These are phyloP conservation scores for Drosophila lacteicornis DNA, from an alignment of 1,140 invertebrate species.

Conservation along the genomic window DNA sequence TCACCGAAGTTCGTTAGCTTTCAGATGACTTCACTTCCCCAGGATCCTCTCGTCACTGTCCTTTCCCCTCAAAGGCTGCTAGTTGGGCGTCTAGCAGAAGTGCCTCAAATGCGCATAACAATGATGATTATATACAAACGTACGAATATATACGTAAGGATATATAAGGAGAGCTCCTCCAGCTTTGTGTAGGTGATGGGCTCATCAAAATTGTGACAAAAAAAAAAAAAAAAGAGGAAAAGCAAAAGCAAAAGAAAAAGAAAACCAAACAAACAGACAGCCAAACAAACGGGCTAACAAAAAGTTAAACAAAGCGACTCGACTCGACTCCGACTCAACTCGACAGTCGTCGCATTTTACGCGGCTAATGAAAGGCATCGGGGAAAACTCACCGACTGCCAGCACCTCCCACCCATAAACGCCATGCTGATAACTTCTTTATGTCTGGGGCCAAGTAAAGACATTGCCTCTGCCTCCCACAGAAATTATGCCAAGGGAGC, in stretches of 20 bases:
- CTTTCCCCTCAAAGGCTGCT: constrained; percentile 2
- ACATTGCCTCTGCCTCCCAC: constrained; percentile 32
- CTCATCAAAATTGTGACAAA: constrained; percentile 73
- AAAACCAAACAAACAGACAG: constrained; percentile 58
- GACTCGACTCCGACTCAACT: not conserved
- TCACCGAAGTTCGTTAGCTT: constrained; percentile 21
- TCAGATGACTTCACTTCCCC: constrained; percentile 26
- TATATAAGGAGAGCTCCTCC: constrained; percentile 18
- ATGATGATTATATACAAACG: constrained; percentile 63
- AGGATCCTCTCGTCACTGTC: constrained; percentile 25
- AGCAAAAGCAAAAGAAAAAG: constrained; percentile 31
- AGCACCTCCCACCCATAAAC: constrained; percentile 49
- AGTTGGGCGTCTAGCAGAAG: constrained; percentile 64
- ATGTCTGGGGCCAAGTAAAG: constrained; percentile 66
- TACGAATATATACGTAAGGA: constrained; percentile 6
- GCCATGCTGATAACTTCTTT: constrained; percentile 77
- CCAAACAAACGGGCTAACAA: constrained; percentile 60
- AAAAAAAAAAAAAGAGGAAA: constrained; percentile 30
- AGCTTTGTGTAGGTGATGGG: constrained; percentile 52
- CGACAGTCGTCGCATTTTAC: constrained; percentile 59
- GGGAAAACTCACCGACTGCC: constrained; percentile 17
- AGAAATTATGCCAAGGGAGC: constrained; percentile 32
- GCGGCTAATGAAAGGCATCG: constrained; percentile 65
- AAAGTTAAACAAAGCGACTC: constrained; percentile 67
- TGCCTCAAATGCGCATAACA: constrained; percentile 75